Conservation (phyloP, 2,888 invertebrate species). For the Callyntrura guangdongensis region DNA sequence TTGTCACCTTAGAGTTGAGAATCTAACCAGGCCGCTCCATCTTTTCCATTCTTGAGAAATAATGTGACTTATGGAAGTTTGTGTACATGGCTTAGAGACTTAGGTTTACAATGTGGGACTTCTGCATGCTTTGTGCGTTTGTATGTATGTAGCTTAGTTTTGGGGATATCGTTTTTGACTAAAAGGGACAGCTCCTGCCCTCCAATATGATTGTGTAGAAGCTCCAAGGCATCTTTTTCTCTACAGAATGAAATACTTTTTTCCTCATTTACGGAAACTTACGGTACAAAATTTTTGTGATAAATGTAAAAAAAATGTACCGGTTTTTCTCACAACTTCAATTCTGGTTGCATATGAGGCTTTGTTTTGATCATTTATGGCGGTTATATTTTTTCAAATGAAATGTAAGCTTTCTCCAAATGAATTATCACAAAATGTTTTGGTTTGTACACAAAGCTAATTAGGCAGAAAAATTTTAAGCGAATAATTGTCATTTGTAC, state of each 20-base stretch:
- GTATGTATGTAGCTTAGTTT: neutral
- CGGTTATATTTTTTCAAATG: conserved; percentile 50
- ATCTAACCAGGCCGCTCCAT: conserved; percentile 78
- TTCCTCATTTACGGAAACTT: conserved; percentile 71
- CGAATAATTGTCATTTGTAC: neutral
- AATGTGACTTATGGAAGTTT: conserved; percentile 52
- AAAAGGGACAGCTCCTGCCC: conserved; percentile 75
- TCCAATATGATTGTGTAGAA: conserved; percentile 60
- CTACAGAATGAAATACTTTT: neutral
- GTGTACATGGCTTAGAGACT: neutral
- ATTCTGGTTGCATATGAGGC: conserved; percentile 22
- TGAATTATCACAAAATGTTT: neutral
- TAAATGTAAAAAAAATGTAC: conserved; percentile 52
- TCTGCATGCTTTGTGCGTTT: neutral
- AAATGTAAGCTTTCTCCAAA: conserved; percentile 32
- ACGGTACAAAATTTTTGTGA: conserved; percentile 29
- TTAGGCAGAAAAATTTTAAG: too few relatives aligned
- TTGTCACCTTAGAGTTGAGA: too few relatives aligned
- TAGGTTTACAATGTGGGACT: neutral
- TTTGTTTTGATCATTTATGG: conserved; percentile 47
- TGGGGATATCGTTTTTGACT: conserved; percentile 2
- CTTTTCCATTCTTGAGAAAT: conserved; percentile 52
- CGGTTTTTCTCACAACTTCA: conserved; percentile 41
- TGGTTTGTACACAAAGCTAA: too few relatives aligned
- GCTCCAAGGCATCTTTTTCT: neutral